Base-by-base conservation (phyloP, 2,797 vertebrate species). In the Scolopax rusticola region DNA sequence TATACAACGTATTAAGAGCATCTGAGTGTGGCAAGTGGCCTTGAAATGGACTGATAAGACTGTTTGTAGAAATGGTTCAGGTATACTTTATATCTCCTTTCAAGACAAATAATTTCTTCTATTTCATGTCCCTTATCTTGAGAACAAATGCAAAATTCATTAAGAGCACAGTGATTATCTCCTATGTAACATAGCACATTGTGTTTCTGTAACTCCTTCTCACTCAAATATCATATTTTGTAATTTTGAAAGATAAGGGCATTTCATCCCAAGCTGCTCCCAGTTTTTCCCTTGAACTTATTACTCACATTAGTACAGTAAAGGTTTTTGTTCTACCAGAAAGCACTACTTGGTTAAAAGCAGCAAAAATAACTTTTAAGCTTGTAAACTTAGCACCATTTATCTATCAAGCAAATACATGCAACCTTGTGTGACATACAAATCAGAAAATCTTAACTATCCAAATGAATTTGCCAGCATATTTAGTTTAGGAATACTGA, bases 121-220 rank as follows among this genome's bases (percentile, higher is more conserved):
- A 33, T 92, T 95, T 89, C 82, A 76, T 74, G 25, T 40, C 43
- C 18, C 61, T 85, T 93, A 93, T 83, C 94, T 71, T 73, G 70
- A 91, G 93, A 97, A 90, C 76, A 85, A 94, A 91, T 85, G 65
- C 43, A 95, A 75, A 94, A 93, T 94, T 77, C 63, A 88, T 75
- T 80, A 75, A 33, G 43, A 65, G 33, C 32, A 25, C 47, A 81
- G 33, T 61, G 25, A 36, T 30, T 91, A 69, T 68, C 19, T 94
- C 33, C 51, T 54, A 23, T 59, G 64, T 89, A 96, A 67, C 83
- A 69, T 3, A 94, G 70, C 48, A 63, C 71, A 80, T 61, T 2
- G 0, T 79, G 53, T 69, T 76, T 92, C 81, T 88, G 32, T 88
- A 93, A 54, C 73, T 90, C 84, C 75, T 82, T 50, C 64, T 68